Base-by-base conservation (phyloP, 2,888 invertebrate genomes). In the Diploptera punctata region DNA sequence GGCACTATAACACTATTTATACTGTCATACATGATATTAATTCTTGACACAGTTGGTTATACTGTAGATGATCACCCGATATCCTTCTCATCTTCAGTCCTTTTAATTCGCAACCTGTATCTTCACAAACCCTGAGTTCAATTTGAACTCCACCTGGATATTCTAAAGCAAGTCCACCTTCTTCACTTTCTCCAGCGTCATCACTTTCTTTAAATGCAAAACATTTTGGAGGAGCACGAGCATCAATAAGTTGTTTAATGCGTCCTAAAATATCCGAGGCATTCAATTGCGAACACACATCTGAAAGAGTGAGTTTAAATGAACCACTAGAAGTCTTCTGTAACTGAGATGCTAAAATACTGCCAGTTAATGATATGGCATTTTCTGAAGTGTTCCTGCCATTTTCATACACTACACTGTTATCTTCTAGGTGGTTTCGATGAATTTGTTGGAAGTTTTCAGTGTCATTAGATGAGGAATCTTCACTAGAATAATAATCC, bases 131-230 rank as follows among this genome's bases (percentile, higher is more conserved):
- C 77, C 93, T 90, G 79, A 96, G 82, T 79, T 95, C 94, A 38
- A 95, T 94, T 82, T 95, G 94, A 76, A 95, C 90, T 0, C 94
- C 95, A 0, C 93, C 93, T 0, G 93, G 92, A 80, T 92, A 92
- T 80, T 92, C 91, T 72, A 93, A 83, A 75, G 90, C 91, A 79
- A 89, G 73, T 79, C 87, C 83, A 49, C 82, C 80, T 18, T 83
- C 83, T 38, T 83, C 82, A 52, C 75, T 71, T 26, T 76, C 76
- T 19, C 75, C 75, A 43, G 76, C 72, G 49, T 44, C 72, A 29
- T 67, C 38, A 54, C 52, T 49, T 7, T 80, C 81, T 33, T 24
- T 49, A 73, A 88, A 84, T 54, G 87, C 84, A 76, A 88, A 88
- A 19, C 87, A 85, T 79, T 89, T 89, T 16, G 93, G 93, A 0